Conservation (phyloP, 2,113 vertebrate species). For the Tympanuchus pallidicinctus region DNA sequence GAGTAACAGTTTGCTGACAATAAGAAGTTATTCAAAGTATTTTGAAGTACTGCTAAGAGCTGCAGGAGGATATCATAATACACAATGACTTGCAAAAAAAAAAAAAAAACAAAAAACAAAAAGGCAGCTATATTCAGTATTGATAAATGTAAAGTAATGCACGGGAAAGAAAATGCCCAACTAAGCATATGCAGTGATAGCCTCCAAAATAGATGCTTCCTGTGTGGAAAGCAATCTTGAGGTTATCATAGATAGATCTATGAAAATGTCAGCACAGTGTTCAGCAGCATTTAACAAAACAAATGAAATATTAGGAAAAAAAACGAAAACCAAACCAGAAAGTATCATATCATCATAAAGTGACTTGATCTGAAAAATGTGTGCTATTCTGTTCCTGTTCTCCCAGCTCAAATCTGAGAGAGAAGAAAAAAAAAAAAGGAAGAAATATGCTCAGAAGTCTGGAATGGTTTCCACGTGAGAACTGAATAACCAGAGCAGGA, state of each 20-base stretch:
- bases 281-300: conserved; percentile 27
- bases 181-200: background rate
- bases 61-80: background rate
- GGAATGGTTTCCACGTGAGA: background rate
- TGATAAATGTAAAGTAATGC: conserved; percentile 50
- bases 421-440: background rate
- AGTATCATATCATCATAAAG: background rate
- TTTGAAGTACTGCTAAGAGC: conserved; percentile 29
- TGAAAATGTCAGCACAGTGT: conserved; percentile 28
- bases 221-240: conserved; percentile 10
- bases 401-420: background rate
- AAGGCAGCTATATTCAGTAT: conserved; percentile 38
- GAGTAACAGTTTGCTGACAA: conserved; percentile 28
- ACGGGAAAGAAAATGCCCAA: background rate
- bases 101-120: conserved; percentile 15
- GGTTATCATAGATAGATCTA: conserved; percentile 22
- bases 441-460: background rate
- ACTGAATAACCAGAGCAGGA: background rate
- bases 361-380: background rate
- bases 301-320: background rate
- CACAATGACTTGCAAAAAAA: conserved; percentile 33
- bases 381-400: background rate
- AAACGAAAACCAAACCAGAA: conserved; percentile 5
- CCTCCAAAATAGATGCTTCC: conserved; percentile 1
- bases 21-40: background rate